Conservation (phyloP, 2,797 vertebrate species). For the Oceanodroma leucorhoa region DNA sequence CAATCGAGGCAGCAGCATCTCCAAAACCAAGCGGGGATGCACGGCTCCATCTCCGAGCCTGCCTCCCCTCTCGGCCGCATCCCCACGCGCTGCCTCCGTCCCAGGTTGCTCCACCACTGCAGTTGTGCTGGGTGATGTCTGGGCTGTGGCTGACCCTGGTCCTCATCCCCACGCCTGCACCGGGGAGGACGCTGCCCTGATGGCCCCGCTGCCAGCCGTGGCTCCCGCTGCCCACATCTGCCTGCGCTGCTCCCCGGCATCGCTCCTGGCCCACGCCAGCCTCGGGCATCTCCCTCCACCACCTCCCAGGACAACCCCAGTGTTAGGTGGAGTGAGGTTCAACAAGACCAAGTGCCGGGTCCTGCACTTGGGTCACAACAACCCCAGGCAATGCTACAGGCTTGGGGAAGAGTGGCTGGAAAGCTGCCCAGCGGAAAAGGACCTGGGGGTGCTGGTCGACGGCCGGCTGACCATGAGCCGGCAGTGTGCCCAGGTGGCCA, state of each 20-base stretch:
- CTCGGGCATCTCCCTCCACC: background rate
- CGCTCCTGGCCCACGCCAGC: accelerated
- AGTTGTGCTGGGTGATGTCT: background rate
- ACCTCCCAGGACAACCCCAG: background rate
- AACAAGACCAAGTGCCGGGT: too few relatives aligned
- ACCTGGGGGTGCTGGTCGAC: too few relatives aligned
- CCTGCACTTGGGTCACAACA: too few relatives aligned
- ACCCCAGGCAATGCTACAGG: too few relatives aligned
- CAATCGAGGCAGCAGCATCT: background rate
- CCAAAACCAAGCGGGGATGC: background rate
- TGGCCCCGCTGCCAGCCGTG: background rate
- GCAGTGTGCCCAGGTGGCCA: too few relatives aligned
- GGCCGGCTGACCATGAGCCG: too few relatives aligned
- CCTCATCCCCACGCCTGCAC: background rate
- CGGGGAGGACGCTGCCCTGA: background rate
- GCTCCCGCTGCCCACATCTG: background rate
- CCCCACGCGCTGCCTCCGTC: background rate
- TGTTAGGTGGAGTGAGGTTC: background rate
- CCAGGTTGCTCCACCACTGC: background rate
- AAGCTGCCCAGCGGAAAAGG: too few relatives aligned
- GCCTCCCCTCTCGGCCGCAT: background rate
- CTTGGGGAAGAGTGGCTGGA: too few relatives aligned
- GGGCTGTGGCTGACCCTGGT: background rate
- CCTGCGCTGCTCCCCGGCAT: accelerated
- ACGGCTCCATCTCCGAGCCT: background rate